Base-by-base conservation (phyloP, 2,113 vertebrate species). In the Eptesicus fuscus region DNA sequence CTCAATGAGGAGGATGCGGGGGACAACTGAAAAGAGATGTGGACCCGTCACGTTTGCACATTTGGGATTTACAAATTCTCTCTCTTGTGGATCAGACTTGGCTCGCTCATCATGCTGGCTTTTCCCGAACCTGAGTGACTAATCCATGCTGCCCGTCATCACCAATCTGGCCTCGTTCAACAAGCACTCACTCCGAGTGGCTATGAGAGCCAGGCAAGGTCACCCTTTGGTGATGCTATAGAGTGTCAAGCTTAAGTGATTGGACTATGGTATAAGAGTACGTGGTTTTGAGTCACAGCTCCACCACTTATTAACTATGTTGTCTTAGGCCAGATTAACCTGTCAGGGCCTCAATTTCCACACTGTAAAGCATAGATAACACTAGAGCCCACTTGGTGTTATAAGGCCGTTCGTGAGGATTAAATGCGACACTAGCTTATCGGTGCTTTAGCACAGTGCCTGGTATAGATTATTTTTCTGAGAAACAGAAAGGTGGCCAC, bases 1-100 rank as follows among this genome's bases (percentile, higher is more conserved):
- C 73, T 95, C 93, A 96, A 13, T 90, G 93, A 97, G 35, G 77
- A 47, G 4, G 49, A 5, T n/a, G 42, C 14, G 85, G 35, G 32
- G 11, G 9, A 79, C 28, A 69, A 22, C 53, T 20, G 42, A 7
- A 59, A n/a, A 76, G 56, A 90, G 35, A 59, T 42, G 44, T 37
- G 25, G 20, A 35, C n/a, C 10, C 4, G 0, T 79, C 69, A 69
- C 5, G 1, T 25, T 30, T 18, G 56, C 9, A 51, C 18, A 4
- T 56, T 63, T 28, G 51, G 63, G 44, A 12, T 76, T 85, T 63
- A 32, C 47, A 56, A 10, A 9, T 49, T 56, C 7, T 51, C 59
- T 95, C 42, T 32, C 83, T 73, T 10, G 22, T 28, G 35, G 23
- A 13, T 14, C 4, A 20, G 56, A 6, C 1, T 5, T 74, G 69